Conservation (phyloP, 1,140 invertebrate species). For the Panagrolaimus sp. region DNA sequence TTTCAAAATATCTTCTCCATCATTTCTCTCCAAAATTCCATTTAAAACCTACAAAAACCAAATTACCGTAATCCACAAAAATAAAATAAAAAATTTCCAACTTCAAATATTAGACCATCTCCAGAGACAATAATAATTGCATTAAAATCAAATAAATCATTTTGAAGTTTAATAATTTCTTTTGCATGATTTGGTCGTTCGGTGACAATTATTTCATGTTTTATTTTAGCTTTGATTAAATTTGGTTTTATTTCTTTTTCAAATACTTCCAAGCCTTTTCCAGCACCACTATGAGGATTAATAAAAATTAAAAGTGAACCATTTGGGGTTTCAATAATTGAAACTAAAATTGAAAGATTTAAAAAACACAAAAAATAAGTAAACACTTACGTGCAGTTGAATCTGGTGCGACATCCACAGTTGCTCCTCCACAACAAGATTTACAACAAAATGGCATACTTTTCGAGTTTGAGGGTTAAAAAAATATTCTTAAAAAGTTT, state of each 20-base stretch:
- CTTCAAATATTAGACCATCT: not conserved
- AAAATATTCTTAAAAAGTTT: no score
- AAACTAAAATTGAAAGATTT: slow-evolving; percentile 1
- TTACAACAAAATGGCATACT: no score
- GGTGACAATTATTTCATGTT: slow-evolving; percentile 5
- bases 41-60: not conserved
- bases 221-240: not conserved
- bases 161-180: not conserved
- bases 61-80: no score
- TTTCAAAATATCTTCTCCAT: not conserved
- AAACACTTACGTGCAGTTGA: no score
- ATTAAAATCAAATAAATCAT: not conserved
- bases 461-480: no score
- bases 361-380: no score
- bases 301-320: not conserved
- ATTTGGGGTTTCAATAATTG: not conserved
- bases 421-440: no score
- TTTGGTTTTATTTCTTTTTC: not conserved
- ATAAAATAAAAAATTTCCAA: not conserved
- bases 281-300: not conserved
- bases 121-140: slow-evolving; percentile 11
- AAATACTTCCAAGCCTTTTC: not conserved
- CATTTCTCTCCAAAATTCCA: slow-evolving; percentile 2
- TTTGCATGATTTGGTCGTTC: not conserved
- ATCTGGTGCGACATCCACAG: no score